Conservation (phyloP, 1,140 invertebrate species). For the Cataglyphis hispanica region DNA sequence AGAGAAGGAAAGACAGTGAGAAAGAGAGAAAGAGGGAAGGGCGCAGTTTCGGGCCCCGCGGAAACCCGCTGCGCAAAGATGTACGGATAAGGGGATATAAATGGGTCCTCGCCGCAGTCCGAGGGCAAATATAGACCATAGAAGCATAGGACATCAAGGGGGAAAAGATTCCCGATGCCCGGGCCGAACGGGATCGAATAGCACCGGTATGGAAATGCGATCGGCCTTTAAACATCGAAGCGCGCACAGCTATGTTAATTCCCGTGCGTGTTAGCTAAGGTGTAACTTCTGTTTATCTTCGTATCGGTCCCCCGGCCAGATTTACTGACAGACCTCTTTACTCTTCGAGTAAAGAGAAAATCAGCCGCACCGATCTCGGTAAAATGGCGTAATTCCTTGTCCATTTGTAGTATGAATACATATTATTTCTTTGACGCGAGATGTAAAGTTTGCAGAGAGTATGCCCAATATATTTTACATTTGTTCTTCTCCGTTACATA, state of each 20-base stretch:
- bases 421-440: neutral
- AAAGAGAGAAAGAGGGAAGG: neutral
- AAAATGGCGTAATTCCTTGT: conserved; percentile 21
- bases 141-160: conserved; percentile 66
- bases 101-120: conserved; percentile 70
- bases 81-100: conserved; percentile 75
- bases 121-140: conserved; percentile 82
- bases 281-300: conserved; percentile 86
- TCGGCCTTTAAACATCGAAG: conserved; percentile 82
- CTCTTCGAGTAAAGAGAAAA: conserved; percentile 67
- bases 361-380: conserved; percentile 4
- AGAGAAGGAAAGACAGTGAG: neutral
- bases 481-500: neutral
- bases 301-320: conserved; percentile 77
- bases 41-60: conserved; percentile 36
- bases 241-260: conserved; percentile 84
- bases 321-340: conserved; percentile 84
- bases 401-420: neutral
- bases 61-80: conserved; percentile 69
- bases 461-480: too few relatives aligned
- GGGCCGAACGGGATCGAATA: conserved; percentile 82
- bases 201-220: conserved; percentile 85
- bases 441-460: neutral
- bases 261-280: conserved; percentile 83
- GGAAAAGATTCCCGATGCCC: conserved; percentile 71